Percentiles rank a stretch among this genome's conserved stretches.
Conservation (phyloP, 2,113 vertebrate genomes). For the Mellivora capensis region DNA sequence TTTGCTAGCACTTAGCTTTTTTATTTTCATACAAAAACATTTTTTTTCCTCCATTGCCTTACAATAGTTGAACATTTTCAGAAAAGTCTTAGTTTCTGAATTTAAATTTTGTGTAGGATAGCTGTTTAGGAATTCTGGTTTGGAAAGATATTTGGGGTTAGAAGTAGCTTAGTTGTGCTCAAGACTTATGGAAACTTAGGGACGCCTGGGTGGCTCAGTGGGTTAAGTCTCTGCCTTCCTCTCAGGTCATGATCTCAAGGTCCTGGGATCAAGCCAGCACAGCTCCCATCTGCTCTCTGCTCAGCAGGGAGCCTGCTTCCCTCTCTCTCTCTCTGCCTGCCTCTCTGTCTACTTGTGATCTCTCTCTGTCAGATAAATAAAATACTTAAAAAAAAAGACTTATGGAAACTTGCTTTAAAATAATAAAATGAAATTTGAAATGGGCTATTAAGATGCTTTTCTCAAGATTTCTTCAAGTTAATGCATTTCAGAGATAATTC, state of each 20-base stretch:
- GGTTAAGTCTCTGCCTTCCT: no score
- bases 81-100: neutral
- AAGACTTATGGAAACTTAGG: conserved; percentile 5
- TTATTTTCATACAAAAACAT: conserved; percentile 34
- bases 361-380: no score
- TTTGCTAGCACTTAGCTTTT: conserved; percentile 28
- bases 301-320: no score
- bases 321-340: no score
- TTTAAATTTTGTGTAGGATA: neutral
- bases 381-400: neutral
- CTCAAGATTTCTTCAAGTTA: neutral
- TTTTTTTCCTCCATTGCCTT: neutral
- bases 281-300: no score
- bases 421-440: conserved; percentile 30
- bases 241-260: no score
- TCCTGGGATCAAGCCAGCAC: no score
- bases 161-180: conserved; percentile 19
- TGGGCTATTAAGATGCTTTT: neutral
- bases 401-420: conserved; percentile 25
- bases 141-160: conserved; percentile 1
- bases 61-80: neutral
- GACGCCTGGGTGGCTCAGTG: no score
- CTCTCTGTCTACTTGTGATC: no score
- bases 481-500: neutral
- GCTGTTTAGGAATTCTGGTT: neutral